A percentile compares a stretch with the other conserved stretches of the same genome.
Evolutionary conservation across 2,888 invertebrate species (phyloP).

Genomic region (Timandra comae): DNA sequence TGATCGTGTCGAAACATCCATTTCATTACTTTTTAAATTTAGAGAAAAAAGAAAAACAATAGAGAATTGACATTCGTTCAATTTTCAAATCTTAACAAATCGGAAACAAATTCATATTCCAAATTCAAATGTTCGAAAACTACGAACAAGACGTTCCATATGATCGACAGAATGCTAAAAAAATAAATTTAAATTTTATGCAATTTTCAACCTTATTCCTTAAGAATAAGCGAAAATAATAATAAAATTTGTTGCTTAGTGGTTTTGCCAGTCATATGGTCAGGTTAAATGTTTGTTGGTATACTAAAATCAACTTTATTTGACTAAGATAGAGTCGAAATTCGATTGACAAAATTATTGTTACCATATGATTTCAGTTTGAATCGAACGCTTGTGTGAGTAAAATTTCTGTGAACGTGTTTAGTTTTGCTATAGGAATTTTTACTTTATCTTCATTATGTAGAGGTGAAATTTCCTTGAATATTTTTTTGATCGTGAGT

Average conservation of each 20-base stretch:
- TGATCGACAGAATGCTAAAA: no score
- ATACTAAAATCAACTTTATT: slow-evolving; percentile 2
- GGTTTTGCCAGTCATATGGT: slow-evolving; percentile 17
- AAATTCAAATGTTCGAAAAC: no score
- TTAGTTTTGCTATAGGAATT: slow-evolving; percentile 13
- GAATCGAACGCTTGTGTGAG: slow-evolving; percentile 42
- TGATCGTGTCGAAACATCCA: no score
- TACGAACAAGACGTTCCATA: no score
- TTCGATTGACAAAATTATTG: no score
- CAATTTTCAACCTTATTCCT: background rate
- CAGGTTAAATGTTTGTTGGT: no score
- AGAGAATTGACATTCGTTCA: no score
- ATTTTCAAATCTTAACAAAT: no score
- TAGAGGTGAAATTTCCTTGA: slow-evolving; percentile 12
- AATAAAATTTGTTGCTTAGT: no score
- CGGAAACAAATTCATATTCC: no score
- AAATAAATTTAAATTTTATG: background rate
- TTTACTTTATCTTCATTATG: slow-evolving; percentile 5
- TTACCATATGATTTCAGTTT: slow-evolving; percentile 60
- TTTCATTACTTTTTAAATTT: no score
- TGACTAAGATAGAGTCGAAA: fast-evolving
- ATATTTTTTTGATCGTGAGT: slow-evolving; percentile 16
- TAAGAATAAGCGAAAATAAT: background rate
- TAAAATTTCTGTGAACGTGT: slow-evolving; percentile 37
- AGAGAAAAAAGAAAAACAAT: no score